phyloP scores from a whole-genome alignment of 2,797 vertebrate genomes.

The Podargus strigoides region DNA sequence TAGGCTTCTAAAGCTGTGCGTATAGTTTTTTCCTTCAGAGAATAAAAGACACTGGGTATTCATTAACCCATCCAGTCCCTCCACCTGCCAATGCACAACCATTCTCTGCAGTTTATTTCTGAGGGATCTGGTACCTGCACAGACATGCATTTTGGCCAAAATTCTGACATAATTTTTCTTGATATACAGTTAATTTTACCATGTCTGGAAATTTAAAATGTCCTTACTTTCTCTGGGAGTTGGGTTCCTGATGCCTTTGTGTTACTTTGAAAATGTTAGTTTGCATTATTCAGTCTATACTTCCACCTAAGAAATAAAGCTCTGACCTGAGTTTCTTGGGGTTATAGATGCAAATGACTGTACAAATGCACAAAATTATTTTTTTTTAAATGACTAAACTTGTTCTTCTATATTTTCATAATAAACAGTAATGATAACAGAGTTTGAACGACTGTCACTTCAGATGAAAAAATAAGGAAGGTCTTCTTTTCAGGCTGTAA shows the following conservation, averaged over 20 bases:
- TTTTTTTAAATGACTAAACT: neutral
- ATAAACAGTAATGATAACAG: neutral
- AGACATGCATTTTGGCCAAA: neutral
- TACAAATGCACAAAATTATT: neutral
- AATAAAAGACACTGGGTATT: neutral
- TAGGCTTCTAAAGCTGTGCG: neutral
- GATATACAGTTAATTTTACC: neutral
- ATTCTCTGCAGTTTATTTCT: neutral
- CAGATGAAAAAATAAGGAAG: neutral
- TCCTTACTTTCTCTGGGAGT: neutral
- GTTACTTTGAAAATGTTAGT: neutral
- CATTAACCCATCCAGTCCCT: neutral
- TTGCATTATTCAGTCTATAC: neutral
- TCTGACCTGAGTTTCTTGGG: neutral
- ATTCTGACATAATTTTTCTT: neutral
- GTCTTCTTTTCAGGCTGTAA: neutral
- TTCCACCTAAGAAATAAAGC: neutral
- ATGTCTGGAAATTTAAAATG: neutral
- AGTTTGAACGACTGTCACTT: neutral
- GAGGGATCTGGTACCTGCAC: neutral
- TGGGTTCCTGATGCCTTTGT: neutral
- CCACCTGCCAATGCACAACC: neutral
- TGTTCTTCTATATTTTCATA: neutral
- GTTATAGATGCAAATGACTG: neutral
- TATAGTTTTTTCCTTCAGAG: neutral